phyloP scores from a whole-genome alignment of 1,140 invertebrate species.

The Drosophila seguyi region DNA sequence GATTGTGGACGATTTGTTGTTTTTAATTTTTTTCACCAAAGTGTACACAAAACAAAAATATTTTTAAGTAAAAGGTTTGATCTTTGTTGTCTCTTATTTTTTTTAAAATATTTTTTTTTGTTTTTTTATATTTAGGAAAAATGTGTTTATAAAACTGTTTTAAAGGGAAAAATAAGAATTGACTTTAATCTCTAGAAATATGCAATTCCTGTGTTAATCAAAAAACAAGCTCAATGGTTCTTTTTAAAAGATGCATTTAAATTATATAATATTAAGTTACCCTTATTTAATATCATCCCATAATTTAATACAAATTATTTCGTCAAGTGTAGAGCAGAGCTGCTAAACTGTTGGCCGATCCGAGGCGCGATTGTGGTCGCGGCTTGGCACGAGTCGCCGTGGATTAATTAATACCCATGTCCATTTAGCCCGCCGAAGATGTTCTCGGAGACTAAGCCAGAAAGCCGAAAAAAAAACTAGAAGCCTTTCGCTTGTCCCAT shows the following conservation, averaged over 20 bases:
- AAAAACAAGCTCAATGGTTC: too few relatives aligned
- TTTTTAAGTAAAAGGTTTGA: neutral
- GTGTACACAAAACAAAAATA: neutral
- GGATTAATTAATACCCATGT: constrained; percentile 72
- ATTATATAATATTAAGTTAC: too few relatives aligned
- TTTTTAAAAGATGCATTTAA: too few relatives aligned
- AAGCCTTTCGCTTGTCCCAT: constrained; percentile 59
- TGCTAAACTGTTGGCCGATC: constrained; percentile 48
- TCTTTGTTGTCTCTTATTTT: neutral
- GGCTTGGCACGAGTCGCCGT: constrained; percentile 75
- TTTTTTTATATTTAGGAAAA: too few relatives aligned
- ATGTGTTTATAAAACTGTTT: too few relatives aligned
- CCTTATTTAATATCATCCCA: too few relatives aligned
- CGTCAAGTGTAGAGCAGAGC: neutral
- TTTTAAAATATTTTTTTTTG: too few relatives aligned
- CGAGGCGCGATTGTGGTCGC: constrained; percentile 35
- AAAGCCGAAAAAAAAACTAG: constrained; percentile 33
- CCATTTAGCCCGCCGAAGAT: constrained; percentile 46
- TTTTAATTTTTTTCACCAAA: constrained; percentile 1
- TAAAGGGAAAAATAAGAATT: too few relatives aligned
- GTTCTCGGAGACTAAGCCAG: constrained; percentile 41
- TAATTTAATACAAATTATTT: neutral
- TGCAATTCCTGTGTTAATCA: too few relatives aligned
- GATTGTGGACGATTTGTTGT: constrained; percentile 35
- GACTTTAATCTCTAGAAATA: too few relatives aligned